A percentile compares a stretch with the other conserved stretches of the same genome.
Evolutionary conservation across 2,888 invertebrate species (phyloP).

Genomic region (Cheilosia variabilis): DNA sequence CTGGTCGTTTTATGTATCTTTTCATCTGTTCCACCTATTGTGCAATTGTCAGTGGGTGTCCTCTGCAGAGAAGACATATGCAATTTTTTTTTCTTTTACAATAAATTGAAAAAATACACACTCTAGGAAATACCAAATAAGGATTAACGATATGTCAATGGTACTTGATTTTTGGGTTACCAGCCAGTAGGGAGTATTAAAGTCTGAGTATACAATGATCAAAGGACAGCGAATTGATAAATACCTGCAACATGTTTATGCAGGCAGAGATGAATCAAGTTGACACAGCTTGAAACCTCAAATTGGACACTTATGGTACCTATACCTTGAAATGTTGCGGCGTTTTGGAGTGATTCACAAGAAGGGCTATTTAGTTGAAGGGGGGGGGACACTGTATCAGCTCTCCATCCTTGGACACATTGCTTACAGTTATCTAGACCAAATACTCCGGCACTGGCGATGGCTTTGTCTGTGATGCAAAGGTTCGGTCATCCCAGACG

Average conservation of each 20-base stretch:
- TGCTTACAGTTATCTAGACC: too few species aligned
- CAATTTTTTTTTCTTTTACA: conserved; percentile 15
- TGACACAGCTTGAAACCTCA: too few species aligned
- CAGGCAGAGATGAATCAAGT: not conserved
- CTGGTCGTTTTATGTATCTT: conserved; percentile 26
- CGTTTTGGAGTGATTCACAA: too few species aligned
- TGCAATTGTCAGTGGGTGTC: conserved; percentile 64
- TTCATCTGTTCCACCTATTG: conserved; percentile 48
- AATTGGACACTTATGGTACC: too few species aligned
- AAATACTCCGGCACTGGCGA: too few species aligned
- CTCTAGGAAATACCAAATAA: conserved; percentile 16
- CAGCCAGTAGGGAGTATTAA: conserved; percentile 11
- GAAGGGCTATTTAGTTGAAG: not conserved
- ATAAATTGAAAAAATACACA: conserved; percentile 17
- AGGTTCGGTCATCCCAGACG: too few species aligned
- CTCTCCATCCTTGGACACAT: too few species aligned
- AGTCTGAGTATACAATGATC: not conserved
- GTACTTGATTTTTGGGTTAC: conserved; percentile 48
- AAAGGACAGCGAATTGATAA: conserved; percentile 11
- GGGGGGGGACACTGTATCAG: too few species aligned
- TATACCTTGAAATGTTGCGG: too few species aligned
- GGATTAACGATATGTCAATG: conserved; percentile 43
- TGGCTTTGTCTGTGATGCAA: too few species aligned
- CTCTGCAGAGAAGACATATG: conserved; percentile 37
- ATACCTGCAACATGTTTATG: not conserved